A percentile compares a stretch with the other conserved stretches of the same genome.
phyloP scores from a whole-genome alignment of 2,113 vertebrate species.

The Sylvietta virens region DNA sequence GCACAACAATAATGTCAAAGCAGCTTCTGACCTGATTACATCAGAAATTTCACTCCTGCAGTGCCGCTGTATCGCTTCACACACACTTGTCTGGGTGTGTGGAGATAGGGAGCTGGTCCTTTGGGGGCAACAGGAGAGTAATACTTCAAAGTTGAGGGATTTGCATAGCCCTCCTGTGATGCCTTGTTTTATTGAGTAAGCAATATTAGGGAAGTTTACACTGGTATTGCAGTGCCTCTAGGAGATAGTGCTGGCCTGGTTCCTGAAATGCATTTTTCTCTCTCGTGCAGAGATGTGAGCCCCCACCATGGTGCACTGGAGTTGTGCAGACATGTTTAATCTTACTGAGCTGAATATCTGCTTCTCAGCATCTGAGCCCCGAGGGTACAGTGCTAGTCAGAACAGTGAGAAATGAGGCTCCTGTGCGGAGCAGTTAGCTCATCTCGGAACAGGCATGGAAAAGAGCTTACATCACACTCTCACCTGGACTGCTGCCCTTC shows the following conservation, averaged over 20 bases:
- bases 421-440: neutral
- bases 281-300: neutral
- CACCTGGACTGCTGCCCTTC: conserved; percentile 44
- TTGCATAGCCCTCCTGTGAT: conserved; percentile 1
- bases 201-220: neutral
- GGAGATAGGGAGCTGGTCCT: neutral
- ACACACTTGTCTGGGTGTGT: neutral
- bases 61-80: neutral
- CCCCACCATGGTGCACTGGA: neutral
- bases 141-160: neutral
- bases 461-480: conserved; percentile 46
- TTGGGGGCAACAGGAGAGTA: neutral
- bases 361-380: neutral
- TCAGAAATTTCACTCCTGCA: neutral
- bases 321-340: neutral
- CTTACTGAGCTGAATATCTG: neutral
- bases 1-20: neutral
- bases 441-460: neutral
- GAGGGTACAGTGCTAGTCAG: conserved; percentile 22
- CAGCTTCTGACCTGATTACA: neutral
- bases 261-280: neutral
- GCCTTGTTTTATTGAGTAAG: neutral
- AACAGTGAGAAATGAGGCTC: neutral
- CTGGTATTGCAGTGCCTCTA: neutral
- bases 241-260: neutral